A percentile compares a stretch with the other conserved stretches of the same genome.
phyloP scores from a whole-genome alignment of 2,888 invertebrate genomes.

The Acanthococcus lagerstroemiae region DNA sequence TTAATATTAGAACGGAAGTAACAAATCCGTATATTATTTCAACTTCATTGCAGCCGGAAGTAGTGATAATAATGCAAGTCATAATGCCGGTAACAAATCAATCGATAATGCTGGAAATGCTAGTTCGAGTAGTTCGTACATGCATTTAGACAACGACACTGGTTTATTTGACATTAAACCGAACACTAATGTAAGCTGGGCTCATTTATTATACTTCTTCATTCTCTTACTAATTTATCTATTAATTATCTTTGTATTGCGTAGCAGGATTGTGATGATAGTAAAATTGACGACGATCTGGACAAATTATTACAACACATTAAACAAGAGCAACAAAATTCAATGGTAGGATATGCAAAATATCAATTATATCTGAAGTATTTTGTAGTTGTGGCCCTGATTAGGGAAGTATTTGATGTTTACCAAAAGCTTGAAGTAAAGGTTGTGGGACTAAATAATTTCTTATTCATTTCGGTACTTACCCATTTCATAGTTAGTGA shows the following conservation, averaged over 20 bases:
- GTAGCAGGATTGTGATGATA: conserved; percentile 59
- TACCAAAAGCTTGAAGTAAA: no score
- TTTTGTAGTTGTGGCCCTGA: no score
- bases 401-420: no score
- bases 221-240: not conserved
- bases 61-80: conserved; percentile 18
- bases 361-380: no score
- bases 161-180: conserved; percentile 56
- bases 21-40: not conserved
- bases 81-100: conserved; percentile 38
- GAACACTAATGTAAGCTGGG: conserved; percentile 50
- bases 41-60: not conserved
- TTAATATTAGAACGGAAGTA: not conserved
- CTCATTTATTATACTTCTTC: no score
- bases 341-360: no score
- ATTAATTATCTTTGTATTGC: conserved; percentile 16
- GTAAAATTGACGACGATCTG: conserved; percentile 85
- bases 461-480: no score
- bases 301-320: conserved; percentile 86
- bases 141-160: conserved; percentile 56
- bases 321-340: conserved; percentile 86
- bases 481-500: no score
- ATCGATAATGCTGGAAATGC: conserved; percentile 37
- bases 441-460: no score
- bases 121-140: conserved; percentile 41